A percentile compares a stretch with the other conserved stretches of the same genome.
Conservation (phyloP, 2,113 vertebrate genomes). For the Chloropsis hardwickii region DNA sequence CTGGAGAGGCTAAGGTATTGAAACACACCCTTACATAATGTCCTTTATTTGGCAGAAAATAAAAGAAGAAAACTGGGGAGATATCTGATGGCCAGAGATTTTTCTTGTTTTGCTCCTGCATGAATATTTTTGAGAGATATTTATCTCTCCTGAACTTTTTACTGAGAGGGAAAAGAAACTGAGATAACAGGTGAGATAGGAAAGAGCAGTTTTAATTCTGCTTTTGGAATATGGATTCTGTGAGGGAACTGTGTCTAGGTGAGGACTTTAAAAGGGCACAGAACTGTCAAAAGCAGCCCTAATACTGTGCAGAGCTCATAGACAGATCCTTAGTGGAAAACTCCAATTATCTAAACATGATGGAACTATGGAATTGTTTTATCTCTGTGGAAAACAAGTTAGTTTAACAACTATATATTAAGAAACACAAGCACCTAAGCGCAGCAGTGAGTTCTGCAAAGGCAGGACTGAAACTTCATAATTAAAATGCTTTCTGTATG, state of each 20-base stretch:
- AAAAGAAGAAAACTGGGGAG: neutral
- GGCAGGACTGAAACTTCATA: neutral
- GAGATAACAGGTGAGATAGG: neutral
- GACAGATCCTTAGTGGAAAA: neutral
- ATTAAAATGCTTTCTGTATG: neutral
- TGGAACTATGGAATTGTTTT: neutral
- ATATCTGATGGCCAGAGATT: neutral
- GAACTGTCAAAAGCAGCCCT: neutral
- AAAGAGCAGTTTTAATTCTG: neutral
- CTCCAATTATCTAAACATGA: neutral
- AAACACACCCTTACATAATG: neutral
- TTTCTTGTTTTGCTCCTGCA: neutral
- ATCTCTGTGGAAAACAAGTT: neutral
- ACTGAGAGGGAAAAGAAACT: neutral
- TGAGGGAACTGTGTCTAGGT: neutral
- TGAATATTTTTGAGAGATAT: neutral
- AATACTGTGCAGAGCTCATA: neutral
- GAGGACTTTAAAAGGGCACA: neutral
- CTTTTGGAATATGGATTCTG: neutral
- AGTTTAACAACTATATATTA: neutral
- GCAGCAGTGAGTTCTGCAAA: neutral
- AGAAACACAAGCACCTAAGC: neutral
- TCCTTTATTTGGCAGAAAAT: neutral
- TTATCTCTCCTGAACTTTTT: neutral
- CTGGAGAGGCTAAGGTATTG: neutral